Evolutionary conservation across 2,888 invertebrate species (phyloP), one percentile per base, ranked within the genome.

Genomic region (Hyposoter dolosus): DNA sequence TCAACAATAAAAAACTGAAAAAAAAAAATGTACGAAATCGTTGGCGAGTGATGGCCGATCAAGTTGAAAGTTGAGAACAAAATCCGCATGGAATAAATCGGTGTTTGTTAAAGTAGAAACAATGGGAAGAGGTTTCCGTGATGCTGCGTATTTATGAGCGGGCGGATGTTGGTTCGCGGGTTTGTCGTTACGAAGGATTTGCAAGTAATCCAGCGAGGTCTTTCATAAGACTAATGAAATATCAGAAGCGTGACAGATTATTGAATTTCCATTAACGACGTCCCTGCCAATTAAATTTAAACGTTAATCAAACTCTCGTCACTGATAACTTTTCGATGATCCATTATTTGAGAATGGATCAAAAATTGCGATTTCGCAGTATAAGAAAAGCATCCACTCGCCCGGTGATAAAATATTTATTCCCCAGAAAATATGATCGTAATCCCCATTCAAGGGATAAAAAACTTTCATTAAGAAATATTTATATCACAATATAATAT

Each of bases 221-320:
- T 85, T 82, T 79, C 69, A 75, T 79, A 75, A 82, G 75, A 82
- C 65, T 76, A 83, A 83, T 80, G 72, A 77, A 86, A 83, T 86
- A 83, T 81, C 76, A 66, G 80, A 40, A 47, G 60, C 45, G 65
- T 45, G 75, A 66, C 12, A 45, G 72, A 86, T 80, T 86, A 86
- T 83, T 65, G 83, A 68, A 72, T 77, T 86, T 83, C 23, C 76
- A 74, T 83, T 72, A 66, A 60, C 56, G 56, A 63, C 35, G 32
- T 81, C 66, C 43, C 10, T 19, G 74, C 65, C 53, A 60, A 69
- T 82, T 50, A 68, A 77, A 79, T 69, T 28, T 75, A 65, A 35
- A 23, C 68, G 47, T 82, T 85, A 75, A 79, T 79, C 50, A 82
- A 79, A 85, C 76, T 50, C 50, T 28, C 60, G 5, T 15, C 15